A percentile compares a stretch with the other conserved stretches of the same genome.
These are phyloP conservation scores for Thalassaphorura encarpata DNA, from an alignment of 1,140 invertebrate species.

Conservation along the genomic window DNA sequence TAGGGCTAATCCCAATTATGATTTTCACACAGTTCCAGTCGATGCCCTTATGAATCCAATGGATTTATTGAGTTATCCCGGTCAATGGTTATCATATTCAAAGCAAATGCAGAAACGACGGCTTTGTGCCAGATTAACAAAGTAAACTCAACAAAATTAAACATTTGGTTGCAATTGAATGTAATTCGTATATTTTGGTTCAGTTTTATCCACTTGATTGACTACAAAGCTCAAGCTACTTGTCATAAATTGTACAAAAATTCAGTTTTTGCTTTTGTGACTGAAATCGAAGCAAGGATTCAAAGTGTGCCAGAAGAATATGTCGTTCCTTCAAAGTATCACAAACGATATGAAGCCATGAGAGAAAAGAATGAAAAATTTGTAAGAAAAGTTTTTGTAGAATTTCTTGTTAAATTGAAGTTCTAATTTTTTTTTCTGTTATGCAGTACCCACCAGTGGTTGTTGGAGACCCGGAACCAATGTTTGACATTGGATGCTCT, in stretches of 20 bases:
- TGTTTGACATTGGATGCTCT: conserved; percentile 48
- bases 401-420: background rate
- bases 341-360: conserved; percentile 7
- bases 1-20: conserved; percentile 3
- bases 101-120: conserved; percentile 68
- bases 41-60: background rate
- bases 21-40: conserved; percentile 13
- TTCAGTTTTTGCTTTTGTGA: conserved; percentile 50
- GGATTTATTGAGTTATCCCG: conserved; percentile 37
- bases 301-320: conserved; percentile 45
- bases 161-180: conserved; percentile 1
- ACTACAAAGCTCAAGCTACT: conserved; percentile 61
- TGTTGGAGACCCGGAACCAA: conserved; percentile 40
- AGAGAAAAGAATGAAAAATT: conserved; percentile 1
- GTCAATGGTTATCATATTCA: conserved; percentile 55
- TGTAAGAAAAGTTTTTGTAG: conserved; percentile 5
- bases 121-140: conserved; percentile 57
- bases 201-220: conserved; percentile 62
- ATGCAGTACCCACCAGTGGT: background rate
- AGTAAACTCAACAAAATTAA: no score
- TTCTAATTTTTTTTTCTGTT: background rate
- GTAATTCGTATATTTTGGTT: conserved; percentile 25
- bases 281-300: conserved; percentile 48
- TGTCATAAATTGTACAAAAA: conserved; percentile 54
- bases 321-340: conserved; percentile 30